Evolutionary conservation across 2,113 vertebrate species (phyloP).

Genomic region (Opisthocomus hoazin): DNA sequence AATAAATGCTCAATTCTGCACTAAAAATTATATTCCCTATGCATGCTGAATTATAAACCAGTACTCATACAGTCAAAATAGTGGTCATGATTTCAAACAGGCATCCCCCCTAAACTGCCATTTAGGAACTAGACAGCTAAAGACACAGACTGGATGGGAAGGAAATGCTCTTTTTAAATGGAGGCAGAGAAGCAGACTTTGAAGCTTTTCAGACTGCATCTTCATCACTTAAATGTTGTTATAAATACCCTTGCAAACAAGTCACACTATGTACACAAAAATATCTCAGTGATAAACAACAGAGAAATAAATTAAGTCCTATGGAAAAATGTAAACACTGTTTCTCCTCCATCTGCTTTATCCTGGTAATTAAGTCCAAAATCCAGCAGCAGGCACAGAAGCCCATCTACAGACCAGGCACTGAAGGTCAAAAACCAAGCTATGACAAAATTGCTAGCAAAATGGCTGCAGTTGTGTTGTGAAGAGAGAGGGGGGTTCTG

Average conservation of each 20-base stretch:
- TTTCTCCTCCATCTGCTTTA: conserved; percentile 6
- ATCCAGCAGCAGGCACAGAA: neutral
- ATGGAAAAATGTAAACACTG: neutral
- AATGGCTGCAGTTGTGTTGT: neutral
- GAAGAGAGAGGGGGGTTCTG: neutral
- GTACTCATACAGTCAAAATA: neutral
- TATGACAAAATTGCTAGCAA: neutral
- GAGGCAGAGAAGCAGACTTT: neutral
- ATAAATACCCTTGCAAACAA: conserved; percentile 5
- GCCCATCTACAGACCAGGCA: neutral
- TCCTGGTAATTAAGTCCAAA: neutral
- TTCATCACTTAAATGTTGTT: neutral
- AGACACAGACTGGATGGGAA: neutral
- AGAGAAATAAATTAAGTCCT: neutral
- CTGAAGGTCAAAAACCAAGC: neutral
- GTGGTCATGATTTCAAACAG: neutral
- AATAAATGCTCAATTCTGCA: neutral
- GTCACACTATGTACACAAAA: neutral
- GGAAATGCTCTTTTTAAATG: neutral
- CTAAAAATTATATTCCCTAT: neutral
- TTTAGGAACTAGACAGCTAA: neutral
- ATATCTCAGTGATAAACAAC: neutral
- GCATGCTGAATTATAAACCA: neutral
- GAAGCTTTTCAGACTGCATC: neutral
- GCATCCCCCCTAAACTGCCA: neutral